phyloP scores from a whole-genome alignment of 2,113 vertebrate genomes.

The Xiphophorus maculatus region DNA sequence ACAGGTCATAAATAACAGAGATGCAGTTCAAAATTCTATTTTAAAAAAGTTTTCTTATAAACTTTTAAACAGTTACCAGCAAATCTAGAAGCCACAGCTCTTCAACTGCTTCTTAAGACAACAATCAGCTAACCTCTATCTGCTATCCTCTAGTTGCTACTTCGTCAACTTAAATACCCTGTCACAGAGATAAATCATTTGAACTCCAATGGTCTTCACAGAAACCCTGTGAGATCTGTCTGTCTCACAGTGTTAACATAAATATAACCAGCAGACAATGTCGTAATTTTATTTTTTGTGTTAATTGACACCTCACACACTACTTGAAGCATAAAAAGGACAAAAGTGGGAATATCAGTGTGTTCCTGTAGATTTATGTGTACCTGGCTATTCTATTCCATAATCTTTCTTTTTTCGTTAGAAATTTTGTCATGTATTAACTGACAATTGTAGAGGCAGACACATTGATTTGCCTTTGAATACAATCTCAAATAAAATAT shows the following conservation, averaged over 20 bases:
- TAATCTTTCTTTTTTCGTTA: not conserved
- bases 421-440: not conserved
- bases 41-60: no score
- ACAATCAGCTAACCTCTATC: not conserved
- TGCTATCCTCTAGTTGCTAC: not conserved
- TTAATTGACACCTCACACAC: constrained; percentile 44
- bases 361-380: constrained; percentile 30
- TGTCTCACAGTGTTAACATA: constrained; percentile 13
- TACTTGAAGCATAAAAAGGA: constrained; percentile 8
- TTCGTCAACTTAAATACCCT: not conserved
- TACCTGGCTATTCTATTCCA: not conserved
- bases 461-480: no score
- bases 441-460: not conserved
- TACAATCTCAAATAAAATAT: not conserved
- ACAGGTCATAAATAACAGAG: no score
- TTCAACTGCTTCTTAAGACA: not conserved
- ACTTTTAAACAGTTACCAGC: no score
- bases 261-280: constrained; percentile 33
- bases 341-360: constrained; percentile 3
- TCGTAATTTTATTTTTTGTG: not conserved
- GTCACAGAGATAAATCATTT: not conserved
- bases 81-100: no score
- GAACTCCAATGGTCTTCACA: no score
- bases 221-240: not conserved
- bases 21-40: no score